Conservation (phyloP, 2,113 vertebrate genomes). For the Apeltes quadracus region DNA sequence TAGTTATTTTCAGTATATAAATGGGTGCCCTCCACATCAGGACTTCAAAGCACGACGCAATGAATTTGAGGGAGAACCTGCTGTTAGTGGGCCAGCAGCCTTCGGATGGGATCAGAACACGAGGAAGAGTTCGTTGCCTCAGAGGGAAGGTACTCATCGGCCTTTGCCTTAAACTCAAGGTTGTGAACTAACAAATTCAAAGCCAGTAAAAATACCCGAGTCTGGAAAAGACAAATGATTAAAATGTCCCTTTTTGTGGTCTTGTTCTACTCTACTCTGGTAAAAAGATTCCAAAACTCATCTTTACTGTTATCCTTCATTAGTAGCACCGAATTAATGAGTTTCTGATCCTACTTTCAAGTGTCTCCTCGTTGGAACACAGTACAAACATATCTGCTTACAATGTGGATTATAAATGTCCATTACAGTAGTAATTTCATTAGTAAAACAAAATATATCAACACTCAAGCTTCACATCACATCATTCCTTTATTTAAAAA, state of each 20-base stretch:
- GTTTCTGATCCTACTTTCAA: not conserved
- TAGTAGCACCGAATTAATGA: too few species aligned
- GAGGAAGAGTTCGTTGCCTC: slow-evolving; percentile 19
- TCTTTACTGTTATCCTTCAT: too few species aligned
- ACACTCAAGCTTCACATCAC: not conserved
- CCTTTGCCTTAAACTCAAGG: slow-evolving; percentile 22
- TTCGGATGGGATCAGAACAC: slow-evolving; percentile 25
- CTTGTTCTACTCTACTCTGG: not conserved
- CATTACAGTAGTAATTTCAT: too few species aligned
- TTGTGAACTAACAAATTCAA: slow-evolving; percentile 12
- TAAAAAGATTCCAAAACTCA: too few species aligned
- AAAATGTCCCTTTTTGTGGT: not conserved
- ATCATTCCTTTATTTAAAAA: slow-evolving; percentile 53
- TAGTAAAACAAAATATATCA: not conserved
- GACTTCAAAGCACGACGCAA: not conserved
- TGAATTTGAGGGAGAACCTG: not conserved
- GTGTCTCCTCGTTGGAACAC: not conserved
- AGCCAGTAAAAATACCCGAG: slow-evolving; percentile 6
- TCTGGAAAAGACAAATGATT: not conserved
- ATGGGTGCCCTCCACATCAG: not conserved
- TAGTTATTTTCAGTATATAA: not conserved
- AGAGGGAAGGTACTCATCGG: not conserved
- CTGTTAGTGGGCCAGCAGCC: not conserved
- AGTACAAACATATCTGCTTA: not conserved
- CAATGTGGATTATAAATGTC: not conserved